Evolutionary conservation across 2,113 vertebrate genomes (phyloP).

Genomic region (Planiliza haematocheilus): DNA sequence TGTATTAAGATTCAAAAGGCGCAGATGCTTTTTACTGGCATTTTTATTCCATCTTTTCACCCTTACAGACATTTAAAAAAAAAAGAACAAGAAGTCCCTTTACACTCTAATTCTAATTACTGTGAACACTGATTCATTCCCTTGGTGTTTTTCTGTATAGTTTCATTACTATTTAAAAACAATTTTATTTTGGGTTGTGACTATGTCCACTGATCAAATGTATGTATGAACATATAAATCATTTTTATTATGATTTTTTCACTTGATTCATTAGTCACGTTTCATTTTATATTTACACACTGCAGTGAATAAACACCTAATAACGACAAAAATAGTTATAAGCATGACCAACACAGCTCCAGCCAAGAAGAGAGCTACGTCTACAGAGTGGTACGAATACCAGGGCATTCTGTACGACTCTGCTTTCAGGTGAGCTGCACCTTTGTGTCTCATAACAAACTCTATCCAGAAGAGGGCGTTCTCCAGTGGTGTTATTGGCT

Average conservation of each 20-base stretch:
- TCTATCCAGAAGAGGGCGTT: constrained; percentile 83
- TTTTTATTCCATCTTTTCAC: too few relatives aligned
- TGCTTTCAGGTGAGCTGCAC: constrained; percentile 77
- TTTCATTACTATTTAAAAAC: too few relatives aligned
- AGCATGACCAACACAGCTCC: constrained; percentile 31
- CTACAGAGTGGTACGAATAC: constrained; percentile 78
- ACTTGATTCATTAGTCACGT: constrained; percentile 10
- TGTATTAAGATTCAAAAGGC: too few relatives aligned
- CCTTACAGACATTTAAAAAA: too few relatives aligned
- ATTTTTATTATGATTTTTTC: not conserved
- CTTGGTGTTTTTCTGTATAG: too few relatives aligned
- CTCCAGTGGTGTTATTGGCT: constrained; percentile 73
- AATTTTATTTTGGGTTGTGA: too few relatives aligned
- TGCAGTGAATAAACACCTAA: constrained; percentile 40
- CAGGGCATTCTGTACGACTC: constrained; percentile 78
- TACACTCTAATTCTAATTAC: too few relatives aligned
- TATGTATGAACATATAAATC: too few relatives aligned
- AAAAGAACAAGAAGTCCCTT: too few relatives aligned
- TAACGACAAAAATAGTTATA: constrained; percentile 4
- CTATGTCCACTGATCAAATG: too few relatives aligned
- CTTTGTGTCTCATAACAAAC: constrained; percentile 82
- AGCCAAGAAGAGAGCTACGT: constrained; percentile 63
- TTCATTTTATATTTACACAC: constrained; percentile 50
- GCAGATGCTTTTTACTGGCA: too few relatives aligned
- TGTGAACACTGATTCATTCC: too few relatives aligned